These are phyloP conservation scores for Callinectes sapidus DNA, from an alignment of 2,888 invertebrate species.

Conservation along the genomic window DNA sequence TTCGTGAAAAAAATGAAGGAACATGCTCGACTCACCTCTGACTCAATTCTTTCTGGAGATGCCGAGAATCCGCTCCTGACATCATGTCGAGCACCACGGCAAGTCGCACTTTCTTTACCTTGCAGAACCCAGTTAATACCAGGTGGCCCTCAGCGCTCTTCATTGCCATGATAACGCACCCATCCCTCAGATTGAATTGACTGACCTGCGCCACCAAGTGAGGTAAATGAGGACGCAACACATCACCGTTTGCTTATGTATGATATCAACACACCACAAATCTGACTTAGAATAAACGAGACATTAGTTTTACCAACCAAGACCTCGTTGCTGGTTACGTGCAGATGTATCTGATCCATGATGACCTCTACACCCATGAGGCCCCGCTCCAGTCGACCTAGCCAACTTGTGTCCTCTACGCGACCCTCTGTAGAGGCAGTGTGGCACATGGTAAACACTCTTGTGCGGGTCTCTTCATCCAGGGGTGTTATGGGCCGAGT, in stretches of 20 bases:
- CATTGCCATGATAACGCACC: slow-evolving; percentile 7
- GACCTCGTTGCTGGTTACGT: slow-evolving; percentile 6
- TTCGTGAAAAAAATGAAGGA: neutral
- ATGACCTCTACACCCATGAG: neutral
- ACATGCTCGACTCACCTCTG: neutral
- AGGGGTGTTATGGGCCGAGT: neutral
- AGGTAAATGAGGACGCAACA: neutral
- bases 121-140: slow-evolving; percentile 36
- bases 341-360: neutral
- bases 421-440: neutral
- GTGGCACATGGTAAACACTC: slow-evolving; percentile 17
- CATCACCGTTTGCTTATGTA: neutral
- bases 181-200: neutral
- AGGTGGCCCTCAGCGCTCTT: slow-evolving; percentile 22
- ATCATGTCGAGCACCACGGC: slow-evolving; percentile 46
- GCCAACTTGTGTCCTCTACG: neutral
- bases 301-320: neutral
- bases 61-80: neutral
- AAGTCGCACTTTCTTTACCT: neutral
- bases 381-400: neutral
- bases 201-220: slow-evolving; percentile 14
- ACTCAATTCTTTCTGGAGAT: neutral
- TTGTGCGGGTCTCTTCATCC: neutral
- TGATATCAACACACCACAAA: neutral
- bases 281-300: neutral